Evolutionary conservation across 2,797 vertebrate genomes (phyloP).

Genomic region (Trichosurus vulpecula): DNA sequence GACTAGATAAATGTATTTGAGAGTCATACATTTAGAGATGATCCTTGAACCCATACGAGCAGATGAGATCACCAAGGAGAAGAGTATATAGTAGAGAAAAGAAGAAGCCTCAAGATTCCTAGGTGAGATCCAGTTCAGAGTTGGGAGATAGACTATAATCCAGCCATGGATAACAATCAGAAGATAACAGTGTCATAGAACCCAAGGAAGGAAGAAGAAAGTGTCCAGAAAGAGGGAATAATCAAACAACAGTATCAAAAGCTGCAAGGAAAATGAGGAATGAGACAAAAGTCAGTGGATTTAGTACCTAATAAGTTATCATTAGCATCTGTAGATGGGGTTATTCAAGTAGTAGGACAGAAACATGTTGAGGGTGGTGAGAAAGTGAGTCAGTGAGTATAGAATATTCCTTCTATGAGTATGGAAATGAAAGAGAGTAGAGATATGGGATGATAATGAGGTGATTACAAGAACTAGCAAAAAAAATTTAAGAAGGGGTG

Average conservation of each 20-base stretch:
- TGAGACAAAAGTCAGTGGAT: neutral
- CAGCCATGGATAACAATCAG: neutral
- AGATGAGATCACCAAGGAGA: neutral
- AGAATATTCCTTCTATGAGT: neutral
- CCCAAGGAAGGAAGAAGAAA: neutral
- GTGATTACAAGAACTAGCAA: neutral
- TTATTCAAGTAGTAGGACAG: neutral
- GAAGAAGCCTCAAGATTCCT: neutral
- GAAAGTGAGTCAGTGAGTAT: neutral
- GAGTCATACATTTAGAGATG: neutral
- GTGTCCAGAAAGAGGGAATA: neutral
- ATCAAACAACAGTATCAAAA: neutral
- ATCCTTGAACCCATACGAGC: neutral
- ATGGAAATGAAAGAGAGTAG: neutral
- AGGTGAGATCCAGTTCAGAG: neutral
- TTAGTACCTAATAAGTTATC: neutral
- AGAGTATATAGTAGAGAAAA: neutral
- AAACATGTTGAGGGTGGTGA: neutral
- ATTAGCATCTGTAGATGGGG: neutral
- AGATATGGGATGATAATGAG: neutral
- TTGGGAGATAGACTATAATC: no score
- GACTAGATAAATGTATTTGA: neutral
- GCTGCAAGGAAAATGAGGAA: neutral
- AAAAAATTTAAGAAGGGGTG: neutral
- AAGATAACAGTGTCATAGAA: neutral